Conservation (phyloP, 1,140 invertebrate species). For the Ylistrum balloti region DNA sequence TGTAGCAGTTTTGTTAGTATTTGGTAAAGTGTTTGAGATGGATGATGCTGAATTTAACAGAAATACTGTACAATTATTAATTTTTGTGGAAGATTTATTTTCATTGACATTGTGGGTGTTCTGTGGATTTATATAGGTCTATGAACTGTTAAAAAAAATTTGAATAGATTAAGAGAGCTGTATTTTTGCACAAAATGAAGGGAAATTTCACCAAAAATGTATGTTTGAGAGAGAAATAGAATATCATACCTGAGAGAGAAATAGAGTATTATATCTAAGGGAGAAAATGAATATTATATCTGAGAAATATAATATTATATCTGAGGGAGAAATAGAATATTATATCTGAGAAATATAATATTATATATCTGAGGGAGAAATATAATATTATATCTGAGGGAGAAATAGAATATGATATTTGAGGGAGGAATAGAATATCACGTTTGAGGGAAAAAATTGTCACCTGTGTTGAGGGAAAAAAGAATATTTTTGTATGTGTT, state of each 20-base stretch:
- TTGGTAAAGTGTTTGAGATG: no score
- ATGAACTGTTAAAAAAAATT: no score
- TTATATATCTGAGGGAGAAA: background rate
- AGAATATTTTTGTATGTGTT: background rate
- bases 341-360: background rate
- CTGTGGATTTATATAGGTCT: no score
- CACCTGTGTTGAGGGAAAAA: background rate
- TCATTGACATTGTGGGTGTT: no score
- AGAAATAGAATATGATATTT: background rate
- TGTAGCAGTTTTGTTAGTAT: no score
- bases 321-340: background rate
- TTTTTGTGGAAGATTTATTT: no score
- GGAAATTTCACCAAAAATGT: no score
- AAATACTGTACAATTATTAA: no score
- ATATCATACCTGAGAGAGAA: background rate
- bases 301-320: background rate
- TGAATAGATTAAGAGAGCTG: no score
- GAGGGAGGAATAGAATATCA: background rate
- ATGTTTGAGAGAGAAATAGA: background rate
- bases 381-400: background rate
- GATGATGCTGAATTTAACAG: no score
- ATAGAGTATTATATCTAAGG: background rate
- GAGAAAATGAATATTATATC: background rate
- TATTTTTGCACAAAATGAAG: no score
- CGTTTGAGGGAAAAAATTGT: background rate